A percentile compares a stretch with the other conserved stretches of the same genome.
phyloP scores from a whole-genome alignment of 2,888 invertebrate species.

The Thecocarcelia acutangulata region DNA sequence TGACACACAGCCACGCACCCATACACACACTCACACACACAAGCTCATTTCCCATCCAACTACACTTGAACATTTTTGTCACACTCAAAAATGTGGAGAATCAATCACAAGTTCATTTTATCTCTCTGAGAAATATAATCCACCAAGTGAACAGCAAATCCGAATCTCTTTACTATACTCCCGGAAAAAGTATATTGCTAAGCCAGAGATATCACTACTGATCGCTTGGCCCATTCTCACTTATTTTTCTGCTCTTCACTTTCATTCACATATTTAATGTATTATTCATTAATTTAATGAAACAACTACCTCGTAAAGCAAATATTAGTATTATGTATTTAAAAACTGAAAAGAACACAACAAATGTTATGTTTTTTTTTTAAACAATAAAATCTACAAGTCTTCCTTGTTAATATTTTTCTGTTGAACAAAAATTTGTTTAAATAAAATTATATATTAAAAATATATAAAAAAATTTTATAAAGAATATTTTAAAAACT shows the following conservation, averaged over 20 bases:
- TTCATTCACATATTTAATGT: not conserved
- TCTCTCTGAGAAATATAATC: slow-evolving; percentile 1
- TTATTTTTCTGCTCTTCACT: not conserved
- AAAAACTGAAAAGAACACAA: slow-evolving; percentile 7
- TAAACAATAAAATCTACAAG: slow-evolving; percentile 76
- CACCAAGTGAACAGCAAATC: slow-evolving; percentile 5
- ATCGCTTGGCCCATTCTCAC: not conserved
- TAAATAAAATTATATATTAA: slow-evolving; percentile 57
- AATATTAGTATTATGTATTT: slow-evolving; percentile 48
- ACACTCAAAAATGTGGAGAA: slow-evolving; percentile 28
- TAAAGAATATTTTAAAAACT: slow-evolving; percentile 25
- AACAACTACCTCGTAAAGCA: slow-evolving; percentile 67
- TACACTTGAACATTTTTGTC: slow-evolving; percentile 47
- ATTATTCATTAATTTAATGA: slow-evolving; percentile 41
- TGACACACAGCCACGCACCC: not conserved
- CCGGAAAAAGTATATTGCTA: slow-evolving; percentile 56
- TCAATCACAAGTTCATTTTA: slow-evolving; percentile 32
- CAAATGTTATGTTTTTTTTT: slow-evolving; percentile 43
- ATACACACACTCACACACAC: not conserved
- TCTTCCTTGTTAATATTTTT: slow-evolving; percentile 72
- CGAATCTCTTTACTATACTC: slow-evolving; percentile 63
- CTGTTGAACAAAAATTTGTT: slow-evolving; percentile 12
- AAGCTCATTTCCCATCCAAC: not conserved
- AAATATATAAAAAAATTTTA: slow-evolving; percentile 23
- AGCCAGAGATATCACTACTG: slow-evolving; percentile 33